phyloP scores from a whole-genome alignment of 2,888 invertebrate genomes.

The Thera obeliscata region DNA sequence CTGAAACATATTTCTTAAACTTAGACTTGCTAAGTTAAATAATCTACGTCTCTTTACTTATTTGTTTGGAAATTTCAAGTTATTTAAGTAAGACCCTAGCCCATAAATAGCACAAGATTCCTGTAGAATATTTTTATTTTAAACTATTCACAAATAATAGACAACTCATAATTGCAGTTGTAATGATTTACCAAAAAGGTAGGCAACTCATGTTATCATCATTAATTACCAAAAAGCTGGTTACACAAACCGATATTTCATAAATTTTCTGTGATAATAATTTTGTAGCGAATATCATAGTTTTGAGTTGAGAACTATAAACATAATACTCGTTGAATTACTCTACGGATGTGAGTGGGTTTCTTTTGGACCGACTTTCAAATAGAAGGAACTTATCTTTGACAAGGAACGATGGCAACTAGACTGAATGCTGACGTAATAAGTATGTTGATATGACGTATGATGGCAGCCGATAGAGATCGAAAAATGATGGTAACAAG shows the following conservation, averaged over 20 bases:
- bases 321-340: neutral
- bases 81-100: neutral
- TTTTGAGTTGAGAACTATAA: slow-evolving; percentile 22
- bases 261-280: slow-evolving; percentile 46
- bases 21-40: neutral
- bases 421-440: too few species aligned
- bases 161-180: slow-evolving; percentile 8
- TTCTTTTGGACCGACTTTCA: too few species aligned
- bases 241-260: slow-evolving; percentile 46
- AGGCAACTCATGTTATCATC: slow-evolving; percentile 7
- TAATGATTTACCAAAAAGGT: slow-evolving; percentile 37
- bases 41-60: neutral
- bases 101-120: neutral
- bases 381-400: too few species aligned
- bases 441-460: too few species aligned
- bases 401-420: too few species aligned
- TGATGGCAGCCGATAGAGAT: too few species aligned
- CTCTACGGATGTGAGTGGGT: slow-evolving; percentile 6
- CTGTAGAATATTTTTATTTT: neutral
- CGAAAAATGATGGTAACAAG: too few species aligned
- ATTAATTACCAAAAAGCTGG: slow-evolving; percentile 40
- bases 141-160: neutral
- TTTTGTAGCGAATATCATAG: slow-evolving; percentile 38
- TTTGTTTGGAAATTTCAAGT: neutral
- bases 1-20: neutral